Evolutionary conservation across 2,113 vertebrate genomes (phyloP).

Genomic region (Bungarus multicinctus): DNA sequence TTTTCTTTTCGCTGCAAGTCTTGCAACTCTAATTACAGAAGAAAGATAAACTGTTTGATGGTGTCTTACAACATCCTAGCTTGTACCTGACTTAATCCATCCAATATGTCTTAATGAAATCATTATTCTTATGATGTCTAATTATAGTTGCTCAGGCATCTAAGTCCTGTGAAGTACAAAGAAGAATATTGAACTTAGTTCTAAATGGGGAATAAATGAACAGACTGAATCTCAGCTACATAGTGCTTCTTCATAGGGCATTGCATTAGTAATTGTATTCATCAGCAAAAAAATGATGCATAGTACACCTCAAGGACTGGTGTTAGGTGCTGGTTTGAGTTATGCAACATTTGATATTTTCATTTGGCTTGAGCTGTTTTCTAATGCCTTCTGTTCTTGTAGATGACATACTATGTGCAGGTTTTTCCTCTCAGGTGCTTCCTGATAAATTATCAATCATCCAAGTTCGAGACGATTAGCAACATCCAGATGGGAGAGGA

Average conservation of each 20-base stretch:
- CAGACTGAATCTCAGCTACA: neutral
- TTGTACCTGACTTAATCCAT: conserved; percentile 41
- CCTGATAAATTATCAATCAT: conserved; percentile 7
- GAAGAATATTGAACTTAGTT: conserved; percentile 1
- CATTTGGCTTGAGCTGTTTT: conserved; percentile 2
- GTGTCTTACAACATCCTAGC: conserved; percentile 46
- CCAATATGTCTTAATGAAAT: conserved; percentile 59
- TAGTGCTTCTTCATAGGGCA: neutral
- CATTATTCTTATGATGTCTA: conserved; percentile 52
- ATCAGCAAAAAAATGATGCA: neutral
- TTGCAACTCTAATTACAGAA: conserved; percentile 54
- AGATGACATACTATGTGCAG: neutral
- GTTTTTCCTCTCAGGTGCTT: neutral
- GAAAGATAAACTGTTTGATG: conserved; percentile 49
- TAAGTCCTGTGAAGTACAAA: conserved; percentile 27
- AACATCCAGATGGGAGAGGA: neutral
- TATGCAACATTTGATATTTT: neutral
- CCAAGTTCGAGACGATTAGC: neutral
- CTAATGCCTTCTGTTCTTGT: neutral
- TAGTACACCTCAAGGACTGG: neutral
- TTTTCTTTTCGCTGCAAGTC: conserved; percentile 55
- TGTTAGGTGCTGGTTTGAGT: neutral
- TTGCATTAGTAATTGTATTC: neutral
- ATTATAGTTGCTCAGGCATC: conserved; percentile 45
- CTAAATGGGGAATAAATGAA: conserved; percentile 35